These are phyloP conservation scores for Lordiphosa clarofinis DNA, from an alignment of 1,140 invertebrate species.

Conservation along the genomic window DNA sequence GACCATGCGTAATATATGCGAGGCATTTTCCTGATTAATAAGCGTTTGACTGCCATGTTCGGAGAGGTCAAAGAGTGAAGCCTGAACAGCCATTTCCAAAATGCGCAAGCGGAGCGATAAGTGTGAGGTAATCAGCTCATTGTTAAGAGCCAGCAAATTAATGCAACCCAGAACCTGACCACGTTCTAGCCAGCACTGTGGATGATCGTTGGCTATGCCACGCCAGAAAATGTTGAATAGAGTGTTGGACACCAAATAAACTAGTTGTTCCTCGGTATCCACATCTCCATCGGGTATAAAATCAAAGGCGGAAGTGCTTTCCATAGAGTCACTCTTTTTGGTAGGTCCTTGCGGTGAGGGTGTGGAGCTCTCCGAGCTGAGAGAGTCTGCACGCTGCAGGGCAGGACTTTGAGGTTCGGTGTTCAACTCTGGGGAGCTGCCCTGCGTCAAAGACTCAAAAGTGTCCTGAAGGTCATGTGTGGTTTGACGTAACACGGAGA, in stretches of 20 bases:
- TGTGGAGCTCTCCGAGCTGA: conserved; percentile 74
- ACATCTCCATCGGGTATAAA: conserved; percentile 77
- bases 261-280: conserved; percentile 82
- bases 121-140: conserved; percentile 82
- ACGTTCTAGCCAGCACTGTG: conserved; percentile 83
- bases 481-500: conserved; percentile 81
- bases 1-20: conserved; percentile 82
- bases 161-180: conserved; percentile 84
- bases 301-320: conserved; percentile 63
- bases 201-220: conserved; percentile 82
- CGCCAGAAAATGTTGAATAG: conserved; percentile 84
- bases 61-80: conserved; percentile 82
- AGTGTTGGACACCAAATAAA: conserved; percentile 82
- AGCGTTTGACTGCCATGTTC: conserved; percentile 80
- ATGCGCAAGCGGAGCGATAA: conserved; percentile 82
- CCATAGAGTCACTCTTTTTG: conserved; percentile 62
- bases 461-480: conserved; percentile 81
- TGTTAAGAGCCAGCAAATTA: conserved; percentile 83
- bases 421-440: conserved; percentile 49
- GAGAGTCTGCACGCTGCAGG: conserved; percentile 62
- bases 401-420: conserved; percentile 22
- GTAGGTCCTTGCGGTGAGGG: conserved; percentile 51
- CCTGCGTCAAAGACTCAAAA: conserved; percentile 70
- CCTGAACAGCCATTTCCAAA: conserved; percentile 83
- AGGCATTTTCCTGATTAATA: conserved; percentile 81